Evolutionary conservation across 2,888 invertebrate genomes (phyloP).

Genomic region (Acheta domesticus): DNA sequence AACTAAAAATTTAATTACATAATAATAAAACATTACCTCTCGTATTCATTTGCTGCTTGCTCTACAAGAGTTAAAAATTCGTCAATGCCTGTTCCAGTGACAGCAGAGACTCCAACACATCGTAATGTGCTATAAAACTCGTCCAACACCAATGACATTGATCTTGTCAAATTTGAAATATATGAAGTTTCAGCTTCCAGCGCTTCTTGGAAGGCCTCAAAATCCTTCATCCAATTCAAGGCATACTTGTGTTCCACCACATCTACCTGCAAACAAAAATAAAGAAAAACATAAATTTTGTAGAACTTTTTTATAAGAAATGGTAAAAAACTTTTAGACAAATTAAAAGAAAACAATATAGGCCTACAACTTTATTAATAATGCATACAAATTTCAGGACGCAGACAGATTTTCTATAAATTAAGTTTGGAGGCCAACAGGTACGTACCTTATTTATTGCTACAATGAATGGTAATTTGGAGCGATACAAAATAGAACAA

Average conservation of each 20-base stretch:
- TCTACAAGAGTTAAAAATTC: constrained; percentile 75
- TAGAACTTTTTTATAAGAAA: too few species aligned
- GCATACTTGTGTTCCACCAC: constrained; percentile 85
- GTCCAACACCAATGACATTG: constrained; percentile 91
- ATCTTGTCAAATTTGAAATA: constrained; percentile 82
- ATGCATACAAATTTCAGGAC: background rate
- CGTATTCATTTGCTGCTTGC: constrained; percentile 79
- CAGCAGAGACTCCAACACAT: constrained; percentile 85
- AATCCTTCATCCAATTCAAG: constrained; percentile 96
- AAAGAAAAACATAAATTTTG: background rate
- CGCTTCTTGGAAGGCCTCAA: constrained; percentile 88
- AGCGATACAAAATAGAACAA: constrained; percentile 91
- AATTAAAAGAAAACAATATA: too few species aligned
- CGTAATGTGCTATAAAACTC: constrained; percentile 87
- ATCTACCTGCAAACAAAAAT: constrained; percentile 67
- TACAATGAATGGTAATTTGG: constrained; percentile 88
- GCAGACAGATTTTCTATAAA: too few species aligned
- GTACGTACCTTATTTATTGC: constrained; percentile 84
- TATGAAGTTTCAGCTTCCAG: constrained; percentile 76
- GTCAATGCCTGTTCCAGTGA: constrained; percentile 79
- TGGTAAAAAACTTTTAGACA: too few species aligned
- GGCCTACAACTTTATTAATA: background rate
- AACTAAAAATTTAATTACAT: constrained; percentile 20
- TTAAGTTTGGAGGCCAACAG: background rate
- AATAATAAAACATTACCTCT: constrained; percentile 56